Base-by-base conservation (phyloP, 2,888 invertebrate species). In the Sympetrum striolatum region DNA sequence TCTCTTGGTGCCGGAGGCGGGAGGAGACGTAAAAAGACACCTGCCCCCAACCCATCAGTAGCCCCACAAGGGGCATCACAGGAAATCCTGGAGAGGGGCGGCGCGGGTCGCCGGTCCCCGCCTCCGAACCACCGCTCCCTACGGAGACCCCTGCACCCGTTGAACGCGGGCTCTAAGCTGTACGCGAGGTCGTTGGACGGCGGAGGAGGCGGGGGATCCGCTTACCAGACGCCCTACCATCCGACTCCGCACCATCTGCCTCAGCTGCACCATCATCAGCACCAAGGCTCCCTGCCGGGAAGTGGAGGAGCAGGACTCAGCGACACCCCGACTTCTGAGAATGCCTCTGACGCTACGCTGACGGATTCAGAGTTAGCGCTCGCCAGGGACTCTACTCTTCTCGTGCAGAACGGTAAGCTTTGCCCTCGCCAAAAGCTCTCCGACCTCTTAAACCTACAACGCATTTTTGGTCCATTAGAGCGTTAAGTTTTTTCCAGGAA, bases 281-380 rank as follows among this genome's bases (percentile, higher is more conserved):
- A 93, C 90, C 92, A 93, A 81, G 93, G 94, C 92, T 93, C 94
- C 93, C 93, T 94, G 94, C 94, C 94, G 92, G 93, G 94, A 93
- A 81, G 95, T 95, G 58, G 64, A 37, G 90, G 93, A 73, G 95
- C 96, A 92, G 95, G 96, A 93, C 95, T 97, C 92, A 96, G 97
- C 94, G 96, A 97, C 94, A 96, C 97, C 93, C 97, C 97, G 92
- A 96, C 97, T 81, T 96, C 97, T 92, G 97, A 97, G 94, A 97
- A 97, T 96, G 97, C 96, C 92, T 97, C 97, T 92, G 97, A 97
- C 96, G 97, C 97, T 80, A 97, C 97, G 44, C 95, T 97, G 93
- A 97, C 97, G 64, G 97, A 97, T 94, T 97, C 97, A 37, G 97
- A 97, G 94, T 95, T 97, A 93, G 97, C 97, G 93, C 95, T 97